Base-by-base conservation (phyloP, 2,888 invertebrate species). In the Bhutanitis thaidina region DNA sequence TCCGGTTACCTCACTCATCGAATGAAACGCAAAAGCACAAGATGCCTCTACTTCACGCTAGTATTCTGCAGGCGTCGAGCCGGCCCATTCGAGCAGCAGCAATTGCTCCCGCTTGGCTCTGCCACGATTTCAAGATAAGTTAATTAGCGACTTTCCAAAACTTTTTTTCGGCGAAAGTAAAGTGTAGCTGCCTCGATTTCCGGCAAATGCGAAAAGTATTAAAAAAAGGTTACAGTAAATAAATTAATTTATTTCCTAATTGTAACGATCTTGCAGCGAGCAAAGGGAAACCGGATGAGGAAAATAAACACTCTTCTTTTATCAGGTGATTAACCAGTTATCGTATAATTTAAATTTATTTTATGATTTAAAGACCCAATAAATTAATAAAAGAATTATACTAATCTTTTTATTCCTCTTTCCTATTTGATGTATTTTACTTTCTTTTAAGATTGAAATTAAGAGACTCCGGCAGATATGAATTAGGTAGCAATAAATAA, bases 251-350 rank as follows among this genome's bases (percentile, higher is more conserved):
- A 51, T 16, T 20, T 15, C 12, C 51, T 14, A 32, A 30, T n/a
- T n/a, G 25, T 51, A 46, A 45, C 46, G 41, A 45, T 37, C 16
- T 51, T 51, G 35, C 29, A 34, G 36, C 27, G 41, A 46, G 45
- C 25, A 13, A 25, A 32, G 40, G 32, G 30, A 25, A 36, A 40
- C 25, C 13, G 20, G 25, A 41, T 16, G 30, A 36, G 46, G 32
- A 46, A 51, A 51, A 41, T 15, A 41, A 51, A 44, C 39, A 44
- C 39, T 41, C 35, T 29, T 12, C 36, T 49, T 40, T 51, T 46
- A 37, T 51, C 41, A 41, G 41, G 36, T 46, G 45, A 46, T 41
- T 46, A 51, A 46, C 41, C 41, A 29, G 29, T 41, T 51, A 51
- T 46, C 51, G 51, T 15, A 43, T 51, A 36, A 46, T 46, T 41